Evolutionary conservation across 2,113 vertebrate species (phyloP), one percentile per base, ranked within the genome.

Genomic region (Vulpes vulpes): DNA sequence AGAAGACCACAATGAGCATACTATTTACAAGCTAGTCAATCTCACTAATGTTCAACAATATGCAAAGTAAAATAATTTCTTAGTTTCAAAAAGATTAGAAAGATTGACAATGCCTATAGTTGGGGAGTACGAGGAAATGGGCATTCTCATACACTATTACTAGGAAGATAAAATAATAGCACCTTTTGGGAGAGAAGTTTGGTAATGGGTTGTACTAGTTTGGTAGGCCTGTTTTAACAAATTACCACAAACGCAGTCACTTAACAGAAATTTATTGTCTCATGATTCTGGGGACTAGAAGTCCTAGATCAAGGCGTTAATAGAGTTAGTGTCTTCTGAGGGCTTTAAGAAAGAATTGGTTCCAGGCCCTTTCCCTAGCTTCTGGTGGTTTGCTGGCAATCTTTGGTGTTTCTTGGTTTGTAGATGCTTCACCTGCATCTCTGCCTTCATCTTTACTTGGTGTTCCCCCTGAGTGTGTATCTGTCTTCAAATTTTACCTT

Each of bases 211-310:
- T 64, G 14, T 49, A 43, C 64, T 76, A 76, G 59, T 65, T 17
- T 90, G 20, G 79, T 53, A 57, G 16, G 60, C 35, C 7, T 83
- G 51, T 25, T 22, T 7, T 43, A 85, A 90, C 79, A 35, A 57
- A 65, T n/a, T 53, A 38, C 35, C n/a, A 76, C 57, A 74, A 43
- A 76, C n/a, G 57, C 7, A 12, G 55, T 53, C 64, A 30, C 32
- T 62, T 81, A 94, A 81, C 62, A 94, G 62, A 27, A 88, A 71
- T 85, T 22, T 76, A 35, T 57, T 67, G 19, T 88, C 55, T 89
- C 76, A 30, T 2, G n/a, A 43, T 51, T 35, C 64, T 82, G 32
- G 73, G 10, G n/a, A 27, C 51, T 43, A 35, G 91, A 35, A 51
- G 11, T 27, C 23, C 51, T 76, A 78, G 55, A 60, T 73, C 20